A percentile compares a stretch with the other conserved stretches of the same genome.
Conservation (phyloP, 2,113 vertebrate genomes). For the Garra rufa region DNA sequence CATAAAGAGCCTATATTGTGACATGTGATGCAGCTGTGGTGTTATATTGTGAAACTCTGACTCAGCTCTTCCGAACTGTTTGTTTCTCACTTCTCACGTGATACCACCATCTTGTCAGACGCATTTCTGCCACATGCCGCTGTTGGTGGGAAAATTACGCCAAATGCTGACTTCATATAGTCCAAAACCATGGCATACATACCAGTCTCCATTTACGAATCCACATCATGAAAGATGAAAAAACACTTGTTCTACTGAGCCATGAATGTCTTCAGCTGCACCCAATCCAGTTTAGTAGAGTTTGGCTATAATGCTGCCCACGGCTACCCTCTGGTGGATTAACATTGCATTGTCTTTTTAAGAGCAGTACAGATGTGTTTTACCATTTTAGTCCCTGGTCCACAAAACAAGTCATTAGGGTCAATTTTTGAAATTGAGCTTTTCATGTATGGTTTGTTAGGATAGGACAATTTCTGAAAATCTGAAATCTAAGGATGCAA, state of each 20-base stretch:
- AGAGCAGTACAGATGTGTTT: not conserved
- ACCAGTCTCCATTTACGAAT: not conserved
- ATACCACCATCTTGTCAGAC: not conserved
- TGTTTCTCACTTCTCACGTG: not conserved
- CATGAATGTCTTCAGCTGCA: not conserved
- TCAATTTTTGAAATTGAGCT: no score
- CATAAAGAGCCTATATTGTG: not conserved
- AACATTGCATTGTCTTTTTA: not conserved
- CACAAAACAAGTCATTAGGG: no score
- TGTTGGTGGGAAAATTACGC: not conserved
- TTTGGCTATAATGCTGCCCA: not conserved
- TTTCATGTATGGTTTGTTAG: no score
- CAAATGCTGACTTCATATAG: not conserved
- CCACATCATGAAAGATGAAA: not conserved
- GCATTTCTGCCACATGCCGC: not conserved
- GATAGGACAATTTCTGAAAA: no score
- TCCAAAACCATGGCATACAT: not conserved
- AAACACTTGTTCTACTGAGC: not conserved
- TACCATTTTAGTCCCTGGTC: not conserved
- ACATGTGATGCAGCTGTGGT: not conserved
- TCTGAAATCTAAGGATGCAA: no score
- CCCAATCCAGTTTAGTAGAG: not conserved
- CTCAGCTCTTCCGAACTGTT: not conserved
- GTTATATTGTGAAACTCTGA: not conserved
- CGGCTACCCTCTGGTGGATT: constrained; percentile 4